A percentile compares a stretch with the other conserved stretches of the same genome.
Conservation (phyloP, 2,113 vertebrate genomes). For the Equus quagga region DNA sequence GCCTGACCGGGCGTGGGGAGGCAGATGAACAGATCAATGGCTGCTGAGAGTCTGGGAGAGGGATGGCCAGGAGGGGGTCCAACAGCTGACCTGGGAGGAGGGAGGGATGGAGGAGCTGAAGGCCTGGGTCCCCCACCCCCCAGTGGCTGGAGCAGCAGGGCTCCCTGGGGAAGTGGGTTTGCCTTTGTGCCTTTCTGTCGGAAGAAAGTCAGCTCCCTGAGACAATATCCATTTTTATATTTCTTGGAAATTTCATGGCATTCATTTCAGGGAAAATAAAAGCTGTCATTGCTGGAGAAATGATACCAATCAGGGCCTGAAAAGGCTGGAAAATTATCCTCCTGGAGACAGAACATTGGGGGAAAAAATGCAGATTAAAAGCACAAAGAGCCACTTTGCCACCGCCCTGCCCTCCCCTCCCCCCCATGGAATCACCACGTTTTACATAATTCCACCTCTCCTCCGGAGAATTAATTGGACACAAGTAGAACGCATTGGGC, state of each 20-base stretch:
- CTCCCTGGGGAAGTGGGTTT: neutral
- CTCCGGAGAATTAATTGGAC: conserved; percentile 85
- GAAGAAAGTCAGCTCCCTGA: conserved; percentile 77
- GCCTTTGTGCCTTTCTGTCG: conserved; percentile 42
- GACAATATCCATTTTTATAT: conserved; percentile 87
- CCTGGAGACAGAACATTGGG: conserved; percentile 87
- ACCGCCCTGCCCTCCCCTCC: conserved; percentile 85
- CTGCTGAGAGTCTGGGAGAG: neutral
- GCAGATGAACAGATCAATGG: neutral
- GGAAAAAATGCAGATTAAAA: conserved; percentile 91
- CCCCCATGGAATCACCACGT: conserved; percentile 87
- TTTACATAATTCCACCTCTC: conserved; percentile 88
- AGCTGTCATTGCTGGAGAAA: conserved; percentile 91
- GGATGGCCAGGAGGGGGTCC: neutral
- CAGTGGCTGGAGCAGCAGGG: neutral
- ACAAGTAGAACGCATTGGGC: neutral
- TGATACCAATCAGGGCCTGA: conserved; percentile 91
- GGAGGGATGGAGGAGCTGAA: neutral
- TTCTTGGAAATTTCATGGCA: conserved; percentile 90
- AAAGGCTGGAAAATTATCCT: conserved; percentile 91
- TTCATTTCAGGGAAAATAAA: conserved; percentile 92
- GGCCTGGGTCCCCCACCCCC: too few relatives aligned
- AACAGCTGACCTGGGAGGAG: neutral
- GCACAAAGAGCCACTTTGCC: conserved; percentile 90
- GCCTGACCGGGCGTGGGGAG: neutral